Evolutionary conservation across 2,888 invertebrate genomes (phyloP), one percentile per base, ranked within the genome.

Genomic region (Athalia rosae): DNA sequence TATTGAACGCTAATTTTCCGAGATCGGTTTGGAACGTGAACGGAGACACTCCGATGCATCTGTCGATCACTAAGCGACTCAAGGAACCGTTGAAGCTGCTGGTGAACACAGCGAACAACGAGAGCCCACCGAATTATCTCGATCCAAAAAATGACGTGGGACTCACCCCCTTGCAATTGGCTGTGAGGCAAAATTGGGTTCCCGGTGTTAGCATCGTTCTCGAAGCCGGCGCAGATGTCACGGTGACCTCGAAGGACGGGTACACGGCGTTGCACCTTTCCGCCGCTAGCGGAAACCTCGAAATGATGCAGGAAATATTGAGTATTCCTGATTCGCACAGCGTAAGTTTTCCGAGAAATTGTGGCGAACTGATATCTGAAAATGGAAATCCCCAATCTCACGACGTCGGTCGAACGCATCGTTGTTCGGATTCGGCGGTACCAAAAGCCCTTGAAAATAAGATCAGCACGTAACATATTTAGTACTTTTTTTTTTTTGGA

Each of bases 211-310:
- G 91, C 69, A 89, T 92, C 1, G 90, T 92, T 3, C 84, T 93
- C 62, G 92, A 92, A 82, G 90, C 91, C 9, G 92, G 92, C 0
- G 92, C 92, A 78, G 91, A 92, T 83, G 90, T 92, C 6, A 90
- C 81, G 61, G 82, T 83, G 28, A 82, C 79, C 53, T 84, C 85
- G 71, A 90, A 91, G 13, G 90, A 91, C 48, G 91, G 91, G 8
- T 91, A 92, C 84, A 92, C 92, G 4, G 91, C 92, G 4, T 89
- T 92, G 3, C 93, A 93, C 83, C 90, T 92, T 47, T 92, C 92
- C 66, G 92, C 92, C 45, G 89, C 90, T 3, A 83, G 90, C 9
- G 92, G 92, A 0, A 91, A 92, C 79, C 61, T 91, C 9, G 91
- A 91, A 9, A 90, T 93, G 0, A 85, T 92, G 0, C 90, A 89